These are phyloP conservation scores for Papilio demoleus DNA, from an alignment of 2,888 invertebrate species.

Conservation along the genomic window DNA sequence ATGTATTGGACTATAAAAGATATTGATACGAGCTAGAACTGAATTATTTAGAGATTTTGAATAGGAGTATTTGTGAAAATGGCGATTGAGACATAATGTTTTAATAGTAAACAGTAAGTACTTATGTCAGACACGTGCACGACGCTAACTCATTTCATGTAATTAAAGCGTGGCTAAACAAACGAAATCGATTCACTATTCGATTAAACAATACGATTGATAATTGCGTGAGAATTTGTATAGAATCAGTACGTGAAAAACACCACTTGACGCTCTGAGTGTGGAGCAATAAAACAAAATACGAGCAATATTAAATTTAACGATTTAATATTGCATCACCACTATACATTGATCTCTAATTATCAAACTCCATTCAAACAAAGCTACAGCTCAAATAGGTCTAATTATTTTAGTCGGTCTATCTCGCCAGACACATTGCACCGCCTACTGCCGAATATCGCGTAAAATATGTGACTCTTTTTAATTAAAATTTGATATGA, in stretches of 20 bases:
- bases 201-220: constrained; percentile 58
- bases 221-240: constrained; percentile 79
- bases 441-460: constrained; percentile 79
- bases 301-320: constrained; percentile 81
- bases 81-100: too few species aligned
- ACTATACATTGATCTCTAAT: constrained; percentile 58
- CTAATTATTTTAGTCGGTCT: constrained; percentile 60
- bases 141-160: constrained; percentile 50
- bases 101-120: constrained; percentile 2
- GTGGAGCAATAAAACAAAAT: constrained; percentile 80
- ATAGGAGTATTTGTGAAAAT: too few species aligned
- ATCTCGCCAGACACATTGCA: constrained; percentile 64
- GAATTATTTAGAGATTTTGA: too few species aligned
- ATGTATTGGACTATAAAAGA: too few species aligned
- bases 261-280: constrained; percentile 70
- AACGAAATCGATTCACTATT: constrained; percentile 60
- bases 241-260: constrained; percentile 65
- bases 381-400: constrained; percentile 48
- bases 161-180: constrained; percentile 61
- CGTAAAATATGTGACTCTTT: constrained; percentile 82
- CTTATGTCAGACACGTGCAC: constrained; percentile 27
- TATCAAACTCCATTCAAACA: constrained; percentile 51
- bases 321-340: constrained; percentile 79
- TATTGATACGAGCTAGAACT: too few species aligned
- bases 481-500: constrained; percentile 82